Evolutionary conservation across 2,888 invertebrate genomes (phyloP), one percentile per base, ranked within the genome.

Genomic region (Allygus modestus): DNA sequence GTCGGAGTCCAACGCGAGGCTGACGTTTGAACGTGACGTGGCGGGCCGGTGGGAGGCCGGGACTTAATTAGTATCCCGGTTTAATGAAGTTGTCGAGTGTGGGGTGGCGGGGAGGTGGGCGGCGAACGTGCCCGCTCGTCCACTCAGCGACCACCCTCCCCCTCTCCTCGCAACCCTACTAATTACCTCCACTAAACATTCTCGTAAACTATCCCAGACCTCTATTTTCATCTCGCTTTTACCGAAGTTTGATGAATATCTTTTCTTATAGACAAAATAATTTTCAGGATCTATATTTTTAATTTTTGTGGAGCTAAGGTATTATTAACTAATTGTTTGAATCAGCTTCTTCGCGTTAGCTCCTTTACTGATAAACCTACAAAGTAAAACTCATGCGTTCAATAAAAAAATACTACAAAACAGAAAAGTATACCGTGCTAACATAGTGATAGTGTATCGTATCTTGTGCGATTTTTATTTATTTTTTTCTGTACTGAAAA

Each of bases 81-180:
- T 43, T 82, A 84, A 85, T 84, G 84, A 73, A 83, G 84, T 69
- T 84, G 85, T 83, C 85, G 79, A 58, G 77, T 84, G 85, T 71
- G 61, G 75, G 61, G 84, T 84, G 15, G 33, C 20, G 51, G 82
- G 23, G 83, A 75, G 87, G 86, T 86, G 75, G 85, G 77, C 20
- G 71, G 43, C n/a, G 83, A 84, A 77, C 84, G 85, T 81, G 84
- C 83, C 83, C 75, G 77, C 61, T 71, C 83, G 82, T 51, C 83
- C 71, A 65, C 83, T 79, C 79, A 83, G 71, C 65, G 23, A 58
- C 41, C 28, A 65, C 83, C 85, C 73, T 75, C 85, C 73, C 85
- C 86, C 87, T 85, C 83, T 73, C 69, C 43, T 87, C 87, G 87
- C 88, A 87, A 75, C 84, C 83, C 88, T 86, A 88, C 88, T 88